These are phyloP conservation scores for Caprella mutica DNA, from an alignment of 2,888 invertebrate genomes.

Conservation along the genomic window DNA sequence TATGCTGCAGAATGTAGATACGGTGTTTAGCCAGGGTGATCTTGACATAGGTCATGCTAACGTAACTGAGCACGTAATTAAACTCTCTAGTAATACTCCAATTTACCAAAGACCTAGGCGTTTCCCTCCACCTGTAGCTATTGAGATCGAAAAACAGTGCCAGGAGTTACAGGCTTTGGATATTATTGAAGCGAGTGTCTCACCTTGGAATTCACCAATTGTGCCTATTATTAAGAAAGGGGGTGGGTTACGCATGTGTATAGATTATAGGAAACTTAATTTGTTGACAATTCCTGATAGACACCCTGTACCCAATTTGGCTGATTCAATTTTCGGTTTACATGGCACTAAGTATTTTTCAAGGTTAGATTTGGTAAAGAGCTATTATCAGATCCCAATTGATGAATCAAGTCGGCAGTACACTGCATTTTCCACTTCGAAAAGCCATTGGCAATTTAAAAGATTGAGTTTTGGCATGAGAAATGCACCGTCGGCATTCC, in stretches of 20 bases:
- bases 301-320: not conserved
- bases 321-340: slow-evolving; percentile 6
- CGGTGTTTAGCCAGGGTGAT: no score
- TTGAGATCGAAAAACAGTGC: no score
- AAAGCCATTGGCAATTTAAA: not conserved
- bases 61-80: no score
- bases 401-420: not conserved
- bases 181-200: no score
- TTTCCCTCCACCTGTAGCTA: no score
- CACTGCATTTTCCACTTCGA: not conserved
- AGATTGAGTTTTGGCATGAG: not conserved
- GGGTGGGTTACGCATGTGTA: not conserved
- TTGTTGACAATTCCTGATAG: not conserved
- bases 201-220: no score
- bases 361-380: not conserved
- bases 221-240: not conserved
- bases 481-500: slow-evolving; percentile 2
- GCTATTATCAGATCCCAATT: not conserved
- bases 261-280: slow-evolving; percentile 3
- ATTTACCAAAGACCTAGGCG: no score
- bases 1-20: no score
- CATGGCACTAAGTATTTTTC: slow-evolving; percentile 7
- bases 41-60: no score
- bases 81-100: no score
- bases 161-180: no score